Base-by-base conservation (phyloP, 2,797 vertebrate genomes). In the Discoglossus pictus region DNA sequence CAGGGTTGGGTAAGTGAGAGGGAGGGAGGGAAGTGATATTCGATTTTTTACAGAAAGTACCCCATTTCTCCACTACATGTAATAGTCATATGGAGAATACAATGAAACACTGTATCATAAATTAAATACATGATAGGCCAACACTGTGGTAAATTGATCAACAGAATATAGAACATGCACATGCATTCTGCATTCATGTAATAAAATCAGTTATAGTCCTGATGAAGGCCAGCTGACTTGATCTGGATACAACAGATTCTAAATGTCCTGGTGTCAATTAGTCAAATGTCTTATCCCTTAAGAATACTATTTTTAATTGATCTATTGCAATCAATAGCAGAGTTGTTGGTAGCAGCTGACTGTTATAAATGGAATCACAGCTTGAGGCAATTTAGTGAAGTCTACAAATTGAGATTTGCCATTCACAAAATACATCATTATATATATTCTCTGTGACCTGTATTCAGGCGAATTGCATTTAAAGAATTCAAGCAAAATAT, bases 171-270 rank as follows among this genome's bases (percentile, higher is more conserved):
- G n/a, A 60, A 5, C 7, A 24, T 3, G 35, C 6, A 23, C 50
- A 51, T 27, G 21, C 21, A 24, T 9, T 25, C 16, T 31, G 4
- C 21, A 63, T 40, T 35, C 61, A 63, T 63, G 17, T 63, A 51
- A 63, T 52, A 25, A 52, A 63, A 12, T 51, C 36, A 42, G 17
- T 17, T 40, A 17, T 42, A 17, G 12, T 15, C 38, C 51, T 35
- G 58, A 47, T 34, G 40, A 63, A 63, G 35, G 17, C 20, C 47
- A 52, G 23, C 47, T 63, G 23, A 31, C 36, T 47, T 40, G 23
- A 27, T 63, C 59, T 50, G 10, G 2, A 23, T 27, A 62, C 9
- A 8, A 40, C 17, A 34, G 9, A 27, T 42, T 27, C 16, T 21
- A 40, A 52, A 25, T 52, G 47, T 31, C 47, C 12, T 51, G 15